Base-by-base conservation (phyloP, 2,888 invertebrate genomes). In the Agriopis marginaria region DNA sequence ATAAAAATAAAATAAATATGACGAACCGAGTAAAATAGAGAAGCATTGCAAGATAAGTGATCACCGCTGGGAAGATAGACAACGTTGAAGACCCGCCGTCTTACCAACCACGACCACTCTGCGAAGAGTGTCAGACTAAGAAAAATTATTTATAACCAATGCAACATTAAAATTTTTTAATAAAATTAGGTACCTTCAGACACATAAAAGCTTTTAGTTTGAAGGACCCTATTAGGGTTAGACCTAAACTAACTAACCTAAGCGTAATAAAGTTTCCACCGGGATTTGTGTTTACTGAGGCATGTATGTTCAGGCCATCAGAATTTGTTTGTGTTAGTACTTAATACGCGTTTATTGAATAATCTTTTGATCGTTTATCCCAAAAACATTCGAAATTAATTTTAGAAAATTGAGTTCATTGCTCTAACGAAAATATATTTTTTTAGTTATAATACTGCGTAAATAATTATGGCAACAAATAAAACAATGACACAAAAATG, bases 241-340 rank as follows among this genome's bases (percentile, higher is more conserved):
- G 47, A 51, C 69, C 69, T 69, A 69, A 69, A 69, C 69, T 61
- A 69, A 65, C 69, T 56, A 53, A 63, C 58, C 40, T 56, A 45
- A 56, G 50, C 63, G 50, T 50, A 54, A 64, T 40, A 44, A 61
- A 64, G 60, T 65, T 61, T 69, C 39, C 49, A 10, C 53, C 14
- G 56, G 69, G 61, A 64, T 51, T 56, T 45, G 32, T 68, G 64
- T 69, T 65, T 65, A 55, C 50, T 55, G 39, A 65, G 69, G 65
- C 61, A 39, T 68, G 59, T 63, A 47, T 60, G 60, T 42, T 54
- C 53, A 44, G 60, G 14, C 53, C 49, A 40, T 64, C 56, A 56
- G 49, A 55, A 49, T 64, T 17, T 64, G 64, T 64, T 56, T 64
- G 55, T 63, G 17, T 47, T 63, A 45, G 47, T 47, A 55, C 54